Base-by-base conservation (phyloP, 2,113 vertebrate genomes). In the Entosphenus tridentatus region DNA sequence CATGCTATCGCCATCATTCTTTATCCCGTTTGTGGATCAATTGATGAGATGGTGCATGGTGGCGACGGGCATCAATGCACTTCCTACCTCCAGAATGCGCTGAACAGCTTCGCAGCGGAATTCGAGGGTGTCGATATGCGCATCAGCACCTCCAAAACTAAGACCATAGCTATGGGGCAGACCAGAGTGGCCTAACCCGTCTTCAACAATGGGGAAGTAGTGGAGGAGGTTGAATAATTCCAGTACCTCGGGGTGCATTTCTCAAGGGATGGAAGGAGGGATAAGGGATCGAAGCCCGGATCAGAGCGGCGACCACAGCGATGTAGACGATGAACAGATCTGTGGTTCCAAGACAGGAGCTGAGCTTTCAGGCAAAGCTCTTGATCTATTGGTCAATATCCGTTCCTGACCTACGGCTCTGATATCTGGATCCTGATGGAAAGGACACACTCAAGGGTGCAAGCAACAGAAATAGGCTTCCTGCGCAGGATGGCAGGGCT, bases 61-160 rank as follows among this genome's bases (percentile, higher is more conserved):
- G 39, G 39, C 39, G 39, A 39, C 39, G 39, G 39, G 39, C 39
- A 39, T 39, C 39, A 57, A 57, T 9, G 11, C 18, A 70, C 69
- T 16, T 17, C 39, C 14, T 10, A 70, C 3, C 69, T 70, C 18
- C 56, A 13, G n/a, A 56, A 17, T 55, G 11, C 57, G 58, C 12
- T 70, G 21, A 11, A 57, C 14, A 10, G n/a, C 10, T 70, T 70
- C 12, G 69, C 69, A 12, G 69, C 69, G n/a, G 56, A 70, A 57
- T 70, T 55, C 58, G 69, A 70, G 8, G 69, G 18, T 13, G 9
- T 16, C 58, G 56, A n/a, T 56, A 70, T 70, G 56, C 57, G 69
- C n/a, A 70, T 70, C 69, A 57, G 69, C 69, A 70, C 69, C 55
- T 70, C 69, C 69, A 70, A 70, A 18, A n/a, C 69, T 57, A 57